phyloP scores from a whole-genome alignment of 2,888 invertebrate species.

The Caenorhabditis japonica region DNA sequence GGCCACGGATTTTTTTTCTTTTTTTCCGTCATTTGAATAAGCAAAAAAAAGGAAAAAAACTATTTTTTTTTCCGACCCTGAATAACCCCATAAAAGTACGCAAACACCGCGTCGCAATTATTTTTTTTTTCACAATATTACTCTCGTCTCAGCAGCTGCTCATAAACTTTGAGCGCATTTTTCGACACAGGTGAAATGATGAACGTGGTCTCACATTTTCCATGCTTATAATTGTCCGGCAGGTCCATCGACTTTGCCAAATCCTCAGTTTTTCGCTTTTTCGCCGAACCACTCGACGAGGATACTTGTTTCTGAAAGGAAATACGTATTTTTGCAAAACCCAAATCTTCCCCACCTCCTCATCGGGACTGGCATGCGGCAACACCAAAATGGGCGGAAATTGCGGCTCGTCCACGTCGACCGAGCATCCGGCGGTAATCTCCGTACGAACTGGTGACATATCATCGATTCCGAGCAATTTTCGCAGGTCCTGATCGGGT shows the following conservation, averaged over 20 bases:
- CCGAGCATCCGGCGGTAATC: constrained; percentile 1
- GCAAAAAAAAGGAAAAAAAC: too few relatives aligned
- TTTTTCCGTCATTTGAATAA: too few relatives aligned
- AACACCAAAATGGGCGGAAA: neutral
- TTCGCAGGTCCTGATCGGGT: constrained; percentile 19
- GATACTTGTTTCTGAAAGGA: constrained; percentile 9
- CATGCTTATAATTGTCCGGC: neutral
- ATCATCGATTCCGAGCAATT: constrained; percentile 35
- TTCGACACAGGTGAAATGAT: neutral
- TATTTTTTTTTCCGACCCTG: too few relatives aligned
- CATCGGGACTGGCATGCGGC: neutral
- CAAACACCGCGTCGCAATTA: too few relatives aligned
- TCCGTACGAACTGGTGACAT: neutral
- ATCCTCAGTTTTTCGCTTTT: constrained; percentile 8
- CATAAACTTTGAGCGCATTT: constrained; percentile 8
- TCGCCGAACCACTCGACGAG: constrained; percentile 3
- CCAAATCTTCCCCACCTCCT: too few relatives aligned
- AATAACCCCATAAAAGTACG: too few relatives aligned
- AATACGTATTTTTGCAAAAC: neutral
- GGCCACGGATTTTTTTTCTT: too few relatives aligned
- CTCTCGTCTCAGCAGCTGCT: too few relatives aligned
- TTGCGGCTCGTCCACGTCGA: neutral
- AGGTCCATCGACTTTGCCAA: neutral
- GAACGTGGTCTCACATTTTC: constrained; percentile 23
- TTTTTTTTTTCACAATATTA: too few relatives aligned